Evolutionary conservation across 1,140 invertebrate genomes (phyloP).

Genomic region (Acromyrmex heyeri): DNA sequence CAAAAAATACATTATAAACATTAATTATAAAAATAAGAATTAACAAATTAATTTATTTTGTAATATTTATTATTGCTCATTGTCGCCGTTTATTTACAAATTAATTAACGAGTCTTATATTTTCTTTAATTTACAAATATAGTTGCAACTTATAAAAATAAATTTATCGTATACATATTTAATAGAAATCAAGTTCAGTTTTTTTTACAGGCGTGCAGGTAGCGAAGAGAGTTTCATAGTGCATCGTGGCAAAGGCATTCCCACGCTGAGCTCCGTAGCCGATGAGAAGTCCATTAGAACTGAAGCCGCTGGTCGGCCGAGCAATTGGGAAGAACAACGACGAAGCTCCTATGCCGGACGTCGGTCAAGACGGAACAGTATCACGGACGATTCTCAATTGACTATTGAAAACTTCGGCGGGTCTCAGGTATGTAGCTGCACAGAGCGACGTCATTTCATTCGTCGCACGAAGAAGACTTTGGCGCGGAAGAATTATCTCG

Average conservation of each 20-base stretch:
- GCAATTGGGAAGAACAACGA: slow-evolving; percentile 92
- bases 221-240: slow-evolving; percentile 92
- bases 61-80: too few species aligned
- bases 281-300: slow-evolving; percentile 86
- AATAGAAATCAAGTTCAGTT: slow-evolving; percentile 18
- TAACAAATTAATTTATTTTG: too few species aligned
- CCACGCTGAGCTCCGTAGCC: slow-evolving; percentile 91
- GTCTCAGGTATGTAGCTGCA: slow-evolving; percentile 88
- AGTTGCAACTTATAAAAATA: background rate
- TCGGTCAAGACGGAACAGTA: slow-evolving; percentile 93
- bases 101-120: too few species aligned
- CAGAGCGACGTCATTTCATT: background rate
- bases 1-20: too few species aligned
- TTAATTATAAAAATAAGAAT: too few species aligned
- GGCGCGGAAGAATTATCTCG: slow-evolving; percentile 22
- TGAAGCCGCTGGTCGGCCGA: slow-evolving; percentile 92
- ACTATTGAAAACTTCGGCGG: slow-evolving; percentile 97
- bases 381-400: slow-evolving; percentile 95
- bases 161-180: background rate
- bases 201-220: slow-evolving; percentile 77
- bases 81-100: too few species aligned
- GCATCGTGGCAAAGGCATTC: slow-evolving; percentile 92
- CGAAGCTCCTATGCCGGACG: slow-evolving; percentile 92
- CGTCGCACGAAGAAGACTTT: background rate
- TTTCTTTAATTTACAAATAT: background rate